Evolutionary conservation across 2,797 vertebrate species (phyloP), one percentile per base, ranked within the genome.

Genomic region (Oreonectes daqikongensis): DNA sequence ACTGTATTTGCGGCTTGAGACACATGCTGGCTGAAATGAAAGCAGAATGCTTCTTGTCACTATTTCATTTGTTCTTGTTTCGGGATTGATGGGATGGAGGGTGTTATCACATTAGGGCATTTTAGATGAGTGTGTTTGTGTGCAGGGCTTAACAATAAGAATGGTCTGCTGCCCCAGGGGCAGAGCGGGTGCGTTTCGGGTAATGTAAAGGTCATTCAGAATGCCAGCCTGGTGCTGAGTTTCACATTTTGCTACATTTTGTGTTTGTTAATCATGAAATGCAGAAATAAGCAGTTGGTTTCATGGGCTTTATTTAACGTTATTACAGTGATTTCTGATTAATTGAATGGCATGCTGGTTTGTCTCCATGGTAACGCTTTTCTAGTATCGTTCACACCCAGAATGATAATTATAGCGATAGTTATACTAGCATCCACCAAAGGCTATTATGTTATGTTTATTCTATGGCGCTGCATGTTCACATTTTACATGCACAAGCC

Each of bases 1-100:
- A 78, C 76, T 59, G 66, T 71, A 48, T 82, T 81, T 80, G 72
- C 63, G 57, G 78, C 40, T 78, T 22, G 22, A 40, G 18, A 52
- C 78, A 65, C 60, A 32, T 72, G 32, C 53, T 72, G 55, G 78
- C 64, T 42, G 57, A 71, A 78, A 69, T 79, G 38, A 77, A 78
- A 67, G 35, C 59, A 20, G 38, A 67, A 70, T 14, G 42, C 14
- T 48, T 75, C 71, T 38, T 71, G 42, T 72, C 8, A 28, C 20
- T 35, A 61, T 71, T 73, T 76, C 70, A 40, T 78, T 66, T 35
- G 55, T 77, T 80, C 15, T 73, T 67, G 8, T 50, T 52, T 12
- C n/a, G 57, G 63, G 11, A 68, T 73, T 73, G 22, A 30, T 68
- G 38, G n/a, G 35, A 52, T 60, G 17, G 48, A 64, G 40, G 40